Base-by-base conservation (phyloP, 2,888 invertebrate species). In the Yponomeuta sedellus region DNA sequence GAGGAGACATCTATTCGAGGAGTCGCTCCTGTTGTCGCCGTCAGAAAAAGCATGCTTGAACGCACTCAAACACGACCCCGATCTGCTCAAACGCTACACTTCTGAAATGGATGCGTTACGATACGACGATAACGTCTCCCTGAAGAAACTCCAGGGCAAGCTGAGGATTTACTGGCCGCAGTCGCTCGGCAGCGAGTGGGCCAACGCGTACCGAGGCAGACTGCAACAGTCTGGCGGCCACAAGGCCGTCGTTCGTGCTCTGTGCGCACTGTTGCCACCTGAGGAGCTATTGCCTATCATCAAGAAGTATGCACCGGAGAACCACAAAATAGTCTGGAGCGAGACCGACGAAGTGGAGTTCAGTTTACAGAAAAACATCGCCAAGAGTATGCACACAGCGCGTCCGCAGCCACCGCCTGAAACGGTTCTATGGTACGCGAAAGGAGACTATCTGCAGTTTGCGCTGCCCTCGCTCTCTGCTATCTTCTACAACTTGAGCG, bases 361-460 rank as follows among this genome's bases (percentile, higher is more conserved):
- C 10, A 79, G 77, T 69, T 69, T 86, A 52, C 82, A 81, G 64
- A 80, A 80, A 68, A 69, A 76, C 68, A 76, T 88, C 64, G 84
- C 86, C 44, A 82, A 82, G 72, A 81, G 78, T 61, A 86, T 89
- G 86, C 83, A 86, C 69, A 71, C 77, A 25, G 78, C 82, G 20
- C 79, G 88, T 25, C 88, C 87, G 10, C 82, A 82, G 66, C 79
- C 81, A 16, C 67, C 73, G n/a, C 78, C 82, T 10, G 78, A 82
- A 52, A 68, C 72, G 6, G 71, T 88, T 56, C 68, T 88, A 66
- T 67, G 71, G 58, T 88, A 82, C 67, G 80, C 86, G 11, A 83
- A 83, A 69, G 86, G 86, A 64, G 87, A 86, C 70, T 86, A 84
- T 68, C 71, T 86, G 40, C 82, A 83, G 66, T 85, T 77, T 66